Percentiles rank a stretch among this genome's conserved stretches.
Conservation (phyloP, 1,140 invertebrate species). For the Aphaenogaster floridana region DNA sequence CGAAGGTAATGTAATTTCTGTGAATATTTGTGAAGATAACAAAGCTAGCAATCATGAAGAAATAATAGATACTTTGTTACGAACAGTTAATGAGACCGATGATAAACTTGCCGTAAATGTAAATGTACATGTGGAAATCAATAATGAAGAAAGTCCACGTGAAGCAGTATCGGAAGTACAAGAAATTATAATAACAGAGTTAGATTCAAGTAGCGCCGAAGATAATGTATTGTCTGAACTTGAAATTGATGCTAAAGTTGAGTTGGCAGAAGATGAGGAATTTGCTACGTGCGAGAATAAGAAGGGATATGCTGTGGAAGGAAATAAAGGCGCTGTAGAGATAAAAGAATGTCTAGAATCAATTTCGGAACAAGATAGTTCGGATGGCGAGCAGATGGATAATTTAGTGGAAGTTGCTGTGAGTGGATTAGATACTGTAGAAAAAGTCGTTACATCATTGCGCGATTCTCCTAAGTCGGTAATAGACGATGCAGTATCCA, state of each 20-base stretch:
- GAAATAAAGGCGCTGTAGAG: constrained; percentile 5
- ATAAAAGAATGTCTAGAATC: constrained; percentile 49
- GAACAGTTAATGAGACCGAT: background rate
- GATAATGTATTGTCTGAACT: constrained; percentile 69
- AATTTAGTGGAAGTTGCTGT: constrained; percentile 81
- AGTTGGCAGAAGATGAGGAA: constrained; percentile 73
- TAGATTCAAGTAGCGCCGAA: constrained; percentile 63
- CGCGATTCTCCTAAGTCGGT: constrained; percentile 25
- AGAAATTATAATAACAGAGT: constrained; percentile 70
- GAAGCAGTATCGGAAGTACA: constrained; percentile 13
- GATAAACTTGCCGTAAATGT: constrained; percentile 23
- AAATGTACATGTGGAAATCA: constrained; percentile 51
- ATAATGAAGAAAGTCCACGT: constrained; percentile 53
- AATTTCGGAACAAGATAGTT: constrained; percentile 75
- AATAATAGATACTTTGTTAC: constrained; percentile 32
- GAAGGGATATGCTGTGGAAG: background rate
- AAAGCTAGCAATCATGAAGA: constrained; percentile 17
- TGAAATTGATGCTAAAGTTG: constrained; percentile 74
- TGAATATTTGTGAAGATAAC: background rate
- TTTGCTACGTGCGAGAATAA: background rate
- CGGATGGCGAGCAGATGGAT: constrained; percentile 82
- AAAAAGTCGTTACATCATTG: constrained; percentile 63
- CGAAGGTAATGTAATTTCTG: background rate
- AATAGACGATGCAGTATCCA: constrained; percentile 18
- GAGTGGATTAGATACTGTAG: constrained; percentile 76